phyloP scores from a whole-genome alignment of 1,140 invertebrate species.

The Drosophila punjabiensis region DNA sequence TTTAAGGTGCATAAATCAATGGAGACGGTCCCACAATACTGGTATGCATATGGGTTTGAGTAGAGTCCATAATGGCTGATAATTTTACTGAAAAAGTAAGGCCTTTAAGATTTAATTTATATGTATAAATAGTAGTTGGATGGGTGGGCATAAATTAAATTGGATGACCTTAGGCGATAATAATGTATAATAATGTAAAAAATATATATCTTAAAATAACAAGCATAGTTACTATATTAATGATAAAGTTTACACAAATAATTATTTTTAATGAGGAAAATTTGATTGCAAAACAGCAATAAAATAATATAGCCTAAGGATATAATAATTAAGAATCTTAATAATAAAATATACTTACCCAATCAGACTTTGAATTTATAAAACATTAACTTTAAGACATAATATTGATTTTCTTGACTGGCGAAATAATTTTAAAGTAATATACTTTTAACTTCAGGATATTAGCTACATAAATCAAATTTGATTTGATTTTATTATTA shows the following conservation, averaged over 20 bases:
- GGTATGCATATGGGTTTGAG: slow-evolving; percentile 27
- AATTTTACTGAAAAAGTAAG: slow-evolving; percentile 15
- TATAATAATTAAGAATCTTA: too few relatives aligned
- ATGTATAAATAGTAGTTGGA: background rate
- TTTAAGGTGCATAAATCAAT: slow-evolving; percentile 42
- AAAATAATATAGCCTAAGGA: background rate
- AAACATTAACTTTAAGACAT: too few relatives aligned
- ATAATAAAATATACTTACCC: background rate
- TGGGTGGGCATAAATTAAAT: slow-evolving; percentile 2
- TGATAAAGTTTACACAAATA: background rate
- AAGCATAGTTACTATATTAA: background rate
- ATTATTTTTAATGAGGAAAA: background rate
- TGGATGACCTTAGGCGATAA: slow-evolving; percentile 1
- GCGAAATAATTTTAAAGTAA: too few relatives aligned
- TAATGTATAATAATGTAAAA: background rate
- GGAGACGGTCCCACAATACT: slow-evolving; percentile 14
- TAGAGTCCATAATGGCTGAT: slow-evolving; percentile 19
- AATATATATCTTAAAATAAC: background rate
- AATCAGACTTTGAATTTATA: background rate
- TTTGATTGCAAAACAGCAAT: background rate
- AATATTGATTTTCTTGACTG: too few relatives aligned
- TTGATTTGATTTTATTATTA: too few relatives aligned
- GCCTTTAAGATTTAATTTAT: background rate
- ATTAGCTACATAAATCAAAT: too few relatives aligned
- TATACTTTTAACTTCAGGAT: too few relatives aligned